Evolutionary conservation across 64 coral and sea anemone species (phyloP).

Genomic region (Pocillopora damicornis): DNA sequence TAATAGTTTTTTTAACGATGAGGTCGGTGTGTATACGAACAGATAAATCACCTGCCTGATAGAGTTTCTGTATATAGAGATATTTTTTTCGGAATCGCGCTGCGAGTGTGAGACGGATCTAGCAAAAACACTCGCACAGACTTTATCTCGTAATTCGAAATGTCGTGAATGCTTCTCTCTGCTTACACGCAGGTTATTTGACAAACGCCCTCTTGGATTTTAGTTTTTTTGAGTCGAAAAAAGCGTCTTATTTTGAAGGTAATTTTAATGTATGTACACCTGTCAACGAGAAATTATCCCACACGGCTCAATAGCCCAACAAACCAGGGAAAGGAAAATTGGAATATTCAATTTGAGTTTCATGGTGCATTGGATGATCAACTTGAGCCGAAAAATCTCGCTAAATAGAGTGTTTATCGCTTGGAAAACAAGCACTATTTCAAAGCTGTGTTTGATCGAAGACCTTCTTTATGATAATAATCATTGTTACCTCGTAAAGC

Average conservation of each 20-base stretch:
- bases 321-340: not conserved
- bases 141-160: not conserved
- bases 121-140: not conserved
- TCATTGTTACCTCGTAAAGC: not conserved
- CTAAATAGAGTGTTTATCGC: slow-evolving; percentile 12
- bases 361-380: slow-evolving; percentile 5
- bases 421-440: slow-evolving; percentile 13
- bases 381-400: slow-evolving; percentile 18
- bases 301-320: not conserved
- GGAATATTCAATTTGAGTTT: slow-evolving; percentile 21
- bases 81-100: not conserved
- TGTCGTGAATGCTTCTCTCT: not conserved
- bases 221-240: not conserved
- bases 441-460: slow-evolving; percentile 23
- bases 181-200: not conserved
- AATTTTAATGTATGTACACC: not conserved
- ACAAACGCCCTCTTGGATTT: not conserved
- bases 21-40: not conserved
- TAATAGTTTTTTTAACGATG: not conserved
- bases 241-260: not conserved
- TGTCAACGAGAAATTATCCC: not conserved
- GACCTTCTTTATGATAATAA: not conserved
- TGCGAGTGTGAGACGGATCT: not conserved
- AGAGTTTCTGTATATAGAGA: not conserved
- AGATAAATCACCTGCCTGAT: not conserved